These are phyloP conservation scores for Cryptus viduatorius DNA, from an alignment of 2,888 invertebrate species.

Conservation along the genomic window DNA sequence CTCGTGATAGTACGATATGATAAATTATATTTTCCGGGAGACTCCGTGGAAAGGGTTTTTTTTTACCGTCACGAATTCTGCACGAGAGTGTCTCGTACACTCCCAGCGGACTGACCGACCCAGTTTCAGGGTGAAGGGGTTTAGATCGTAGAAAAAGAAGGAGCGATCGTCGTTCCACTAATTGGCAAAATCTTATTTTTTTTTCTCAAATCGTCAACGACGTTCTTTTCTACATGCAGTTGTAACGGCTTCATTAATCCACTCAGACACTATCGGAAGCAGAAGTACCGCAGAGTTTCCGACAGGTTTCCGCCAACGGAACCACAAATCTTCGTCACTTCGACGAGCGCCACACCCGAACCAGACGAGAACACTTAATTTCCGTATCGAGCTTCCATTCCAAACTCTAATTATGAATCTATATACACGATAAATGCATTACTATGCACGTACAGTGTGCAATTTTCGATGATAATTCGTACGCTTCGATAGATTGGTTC, in stretches of 20 bases:
- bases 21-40: slow-evolving; percentile 34
- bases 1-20: slow-evolving; percentile 48
- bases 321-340: slow-evolving; percentile 51
- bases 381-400: slow-evolving; percentile 32
- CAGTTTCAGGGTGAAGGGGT: slow-evolving; percentile 36
- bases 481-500: background rate
- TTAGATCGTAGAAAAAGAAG: slow-evolving; percentile 21
- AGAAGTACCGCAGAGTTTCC: slow-evolving; percentile 29
- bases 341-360: background rate
- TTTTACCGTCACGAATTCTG: slow-evolving; percentile 30
- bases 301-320: slow-evolving; percentile 15
- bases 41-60: slow-evolving; percentile 24
- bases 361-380: slow-evolving; percentile 38
- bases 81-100: slow-evolving; percentile 18
- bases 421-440: slow-evolving; percentile 22
- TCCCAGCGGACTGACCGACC: slow-evolving; percentile 49
- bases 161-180: slow-evolving; percentile 11
- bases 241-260: slow-evolving; percentile 9
- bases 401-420: slow-evolving; percentile 38
- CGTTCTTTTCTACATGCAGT: background rate
- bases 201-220: background rate
- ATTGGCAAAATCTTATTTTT: slow-evolving; percentile 17
- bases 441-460: background rate
- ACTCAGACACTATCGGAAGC: slow-evolving; percentile 3
- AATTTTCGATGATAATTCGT: slow-evolving; percentile 35